These are phyloP conservation scores for Agelaius tricolor DNA, from an alignment of 2,113 vertebrate species.

Conservation along the genomic window DNA sequence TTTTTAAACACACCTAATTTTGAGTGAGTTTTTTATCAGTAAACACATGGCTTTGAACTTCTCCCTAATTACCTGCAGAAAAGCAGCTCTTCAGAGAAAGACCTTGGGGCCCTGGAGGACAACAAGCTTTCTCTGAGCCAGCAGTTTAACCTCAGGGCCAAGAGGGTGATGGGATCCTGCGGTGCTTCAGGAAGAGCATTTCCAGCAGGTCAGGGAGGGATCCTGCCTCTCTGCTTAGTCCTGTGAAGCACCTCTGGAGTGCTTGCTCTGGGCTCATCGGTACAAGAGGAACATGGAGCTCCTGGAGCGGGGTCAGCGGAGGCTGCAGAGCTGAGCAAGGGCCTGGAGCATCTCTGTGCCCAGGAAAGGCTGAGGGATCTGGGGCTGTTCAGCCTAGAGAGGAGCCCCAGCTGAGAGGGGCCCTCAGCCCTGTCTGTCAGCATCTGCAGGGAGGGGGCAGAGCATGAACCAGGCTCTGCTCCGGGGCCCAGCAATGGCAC, in stretches of 20 bases:
- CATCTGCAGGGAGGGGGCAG: not conserved
- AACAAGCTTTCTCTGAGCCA: not conserved
- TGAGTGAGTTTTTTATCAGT: not conserved
- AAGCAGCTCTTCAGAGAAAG: not conserved
- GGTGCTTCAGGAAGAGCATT: not conserved
- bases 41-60: not conserved
- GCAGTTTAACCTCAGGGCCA: not conserved
- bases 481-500: rapidly evolving
- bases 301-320: rapidly evolving
- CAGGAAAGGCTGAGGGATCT: not conserved
- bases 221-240: not conserved
- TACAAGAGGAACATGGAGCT: not conserved
- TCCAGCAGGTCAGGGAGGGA: not conserved
- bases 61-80: not conserved
- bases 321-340: not conserved
- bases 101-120: not conserved
- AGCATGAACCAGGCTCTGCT: not conserved
- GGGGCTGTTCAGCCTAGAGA: not conserved
- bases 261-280: not conserved
- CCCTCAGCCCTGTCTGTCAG: not conserved
- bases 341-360: not conserved
- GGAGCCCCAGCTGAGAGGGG: not conserved
- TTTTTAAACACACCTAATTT: not conserved
- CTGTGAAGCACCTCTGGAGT: not conserved
- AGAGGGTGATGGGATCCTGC: not conserved